Conservation (phyloP, 1,140 invertebrate genomes). For the Rhynchophorus ferrugineus region DNA sequence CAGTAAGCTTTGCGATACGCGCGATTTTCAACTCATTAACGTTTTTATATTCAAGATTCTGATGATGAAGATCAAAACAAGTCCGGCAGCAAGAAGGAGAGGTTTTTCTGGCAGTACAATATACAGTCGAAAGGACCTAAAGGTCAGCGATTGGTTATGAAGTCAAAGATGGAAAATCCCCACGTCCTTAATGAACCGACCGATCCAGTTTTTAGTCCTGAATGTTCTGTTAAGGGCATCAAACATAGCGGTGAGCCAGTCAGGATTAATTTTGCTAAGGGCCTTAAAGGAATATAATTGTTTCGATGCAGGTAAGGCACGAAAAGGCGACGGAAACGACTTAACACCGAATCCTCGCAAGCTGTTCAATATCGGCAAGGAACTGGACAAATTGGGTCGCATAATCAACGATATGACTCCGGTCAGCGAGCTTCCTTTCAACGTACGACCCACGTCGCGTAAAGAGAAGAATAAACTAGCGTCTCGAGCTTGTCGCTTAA, state of each 20-base stretch:
- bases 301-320: constrained; percentile 56
- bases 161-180: constrained; percentile 82
- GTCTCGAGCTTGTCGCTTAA: constrained; percentile 87
- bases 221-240: constrained; percentile 81
- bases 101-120: constrained; percentile 98
- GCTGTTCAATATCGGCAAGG: constrained; percentile 81
- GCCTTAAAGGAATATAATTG: no score
- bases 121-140: constrained; percentile 97
- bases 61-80: constrained; percentile 52
- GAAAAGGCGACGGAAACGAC: constrained; percentile 96
- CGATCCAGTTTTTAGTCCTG: constrained; percentile 88
- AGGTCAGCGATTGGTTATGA: constrained; percentile 75
- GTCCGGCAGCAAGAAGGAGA: constrained; percentile 66
- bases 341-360: constrained; percentile 91
- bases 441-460: constrained; percentile 79
- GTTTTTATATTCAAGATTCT: constrained; percentile 40
- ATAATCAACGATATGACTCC: constrained; percentile 94
- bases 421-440: constrained; percentile 85
- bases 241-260: constrained; percentile 70
- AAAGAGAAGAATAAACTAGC: constrained; percentile 98
- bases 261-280: no score
- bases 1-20: constrained; percentile 42
- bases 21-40: background rate
- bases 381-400: constrained; percentile 83
- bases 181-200: constrained; percentile 82